Evolutionary conservation across 2,888 invertebrate genomes (phyloP), one percentile per base, ranked within the genome.

Genomic region (Gasteruption jaculator): DNA sequence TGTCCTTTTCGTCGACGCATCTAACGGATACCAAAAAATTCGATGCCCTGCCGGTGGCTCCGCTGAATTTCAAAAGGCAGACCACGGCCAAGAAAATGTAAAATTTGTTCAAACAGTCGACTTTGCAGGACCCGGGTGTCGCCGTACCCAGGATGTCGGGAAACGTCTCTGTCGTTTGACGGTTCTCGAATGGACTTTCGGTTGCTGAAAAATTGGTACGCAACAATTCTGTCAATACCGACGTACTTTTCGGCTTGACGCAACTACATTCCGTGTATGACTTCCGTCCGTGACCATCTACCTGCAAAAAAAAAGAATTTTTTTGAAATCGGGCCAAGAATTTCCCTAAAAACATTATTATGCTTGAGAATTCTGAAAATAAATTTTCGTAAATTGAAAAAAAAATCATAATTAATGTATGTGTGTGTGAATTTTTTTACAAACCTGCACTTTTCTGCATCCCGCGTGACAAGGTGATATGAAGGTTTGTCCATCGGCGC

Each of bases 391-490:
- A 24, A 24, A n/a, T n/a, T n/a, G n/a, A n/a, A n/a, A n/a, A n/a
- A n/a, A n/a, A n/a, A n/a, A n/a, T n/a, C n/a, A n/a, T n/a, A n/a
- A n/a, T n/a, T n/a, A n/a, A n/a, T n/a, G n/a, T n/a, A n/a, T n/a
- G n/a, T n/a, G n/a, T n/a, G n/a, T n/a, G n/a, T n/a, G n/a, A n/a
- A n/a, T n/a, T n/a, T n/a, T n/a, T n/a, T n/a, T n/a, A 53, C 56
- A 19, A 47, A 71, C 69, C 60, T 60, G 49, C 8, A 67, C 39
- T 33, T 68, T 66, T 35, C 69, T 76, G 61, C 87, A 88, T 4
- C 89, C 88, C 14, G 88, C 88, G 61, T 86, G 85, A 60, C 89
- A 89, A 4, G 88, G 83, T 0, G 86, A 86, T 53, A 86, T 87
- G 60, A 80, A 88, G 3, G 83, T 82, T 51, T 78, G 76, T 1